These are phyloP conservation scores for Hystrix brachyura DNA, from an alignment of 2,113 vertebrate genomes.

Conservation along the genomic window DNA sequence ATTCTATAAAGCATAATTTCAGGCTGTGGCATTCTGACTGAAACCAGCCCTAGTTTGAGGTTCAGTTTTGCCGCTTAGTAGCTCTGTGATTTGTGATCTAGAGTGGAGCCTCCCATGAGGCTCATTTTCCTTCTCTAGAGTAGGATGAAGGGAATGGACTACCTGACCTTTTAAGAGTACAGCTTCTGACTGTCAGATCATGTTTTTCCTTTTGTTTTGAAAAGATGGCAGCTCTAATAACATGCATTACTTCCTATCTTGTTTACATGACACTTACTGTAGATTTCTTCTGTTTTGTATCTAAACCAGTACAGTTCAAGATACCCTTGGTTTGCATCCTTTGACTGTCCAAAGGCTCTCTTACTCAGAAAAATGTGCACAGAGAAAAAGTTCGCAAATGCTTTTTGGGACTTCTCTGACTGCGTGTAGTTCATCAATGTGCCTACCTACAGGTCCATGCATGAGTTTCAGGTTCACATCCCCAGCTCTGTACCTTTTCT, in stretches of 20 bases:
- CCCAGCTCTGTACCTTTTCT: not conserved
- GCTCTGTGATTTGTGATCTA: slow-evolving; percentile 47
- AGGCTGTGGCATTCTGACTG: not conserved
- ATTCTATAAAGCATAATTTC: slow-evolving; percentile 56
- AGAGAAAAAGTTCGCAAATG: not conserved
- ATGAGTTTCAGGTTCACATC: not conserved
- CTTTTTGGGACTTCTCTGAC: not conserved
- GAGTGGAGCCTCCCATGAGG: not conserved
- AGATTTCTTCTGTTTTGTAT: slow-evolving; percentile 32
- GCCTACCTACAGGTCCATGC: not conserved
- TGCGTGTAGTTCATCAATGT: not conserved
- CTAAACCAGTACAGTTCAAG: not conserved
- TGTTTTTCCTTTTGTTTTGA: slow-evolving; percentile 65
- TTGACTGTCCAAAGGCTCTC: not conserved
- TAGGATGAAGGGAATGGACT: not conserved
- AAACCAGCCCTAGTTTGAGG: slow-evolving; percentile 1
- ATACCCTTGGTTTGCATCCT: not conserved
- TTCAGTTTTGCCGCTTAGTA: slow-evolving; percentile 52
- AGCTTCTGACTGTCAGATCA: not conserved
- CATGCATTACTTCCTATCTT: not conserved
- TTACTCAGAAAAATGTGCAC: not conserved
- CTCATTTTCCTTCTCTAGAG: slow-evolving; percentile 25
- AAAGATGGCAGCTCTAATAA: not conserved
- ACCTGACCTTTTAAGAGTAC: not conserved
- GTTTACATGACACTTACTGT: not conserved